phyloP scores from a whole-genome alignment of 2,797 vertebrate species.

The Lutjanus campechanus region DNA sequence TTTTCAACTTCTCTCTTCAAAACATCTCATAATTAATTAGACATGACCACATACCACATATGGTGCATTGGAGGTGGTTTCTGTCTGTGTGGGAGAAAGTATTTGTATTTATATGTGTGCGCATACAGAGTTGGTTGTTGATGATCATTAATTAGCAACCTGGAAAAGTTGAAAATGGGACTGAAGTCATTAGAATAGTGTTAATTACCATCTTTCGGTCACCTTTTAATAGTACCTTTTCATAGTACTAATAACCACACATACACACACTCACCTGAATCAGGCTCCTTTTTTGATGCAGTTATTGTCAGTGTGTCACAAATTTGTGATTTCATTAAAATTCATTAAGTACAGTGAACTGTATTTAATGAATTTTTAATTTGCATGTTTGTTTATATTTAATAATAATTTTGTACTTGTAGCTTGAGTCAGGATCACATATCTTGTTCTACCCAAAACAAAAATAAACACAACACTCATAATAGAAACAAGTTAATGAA shows the following conservation, averaged over 20 bases:
- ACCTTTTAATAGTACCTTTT: too few relatives aligned
- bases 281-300: background rate
- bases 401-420: too few relatives aligned
- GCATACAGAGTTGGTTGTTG: background rate
- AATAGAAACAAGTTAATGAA: too few relatives aligned
- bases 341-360: too few relatives aligned
- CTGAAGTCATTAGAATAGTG: conserved; percentile 11
- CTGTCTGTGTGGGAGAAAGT: background rate
- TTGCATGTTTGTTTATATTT: too few relatives aligned
- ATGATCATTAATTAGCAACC: conserved; percentile 41
- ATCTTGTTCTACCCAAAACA: too few relatives aligned
- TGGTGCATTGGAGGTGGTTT: conserved; percentile 35
- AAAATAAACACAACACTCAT: too few relatives aligned
- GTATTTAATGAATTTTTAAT: too few relatives aligned
- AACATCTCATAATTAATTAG: conserved; percentile 74
- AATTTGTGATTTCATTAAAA: too few relatives aligned
- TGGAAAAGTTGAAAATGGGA: conserved; percentile 11
- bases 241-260: background rate
- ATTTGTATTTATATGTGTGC: conserved; percentile 22
- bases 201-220: conserved; percentile 22
- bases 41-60: conserved; percentile 65
- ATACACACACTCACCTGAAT: background rate
- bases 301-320: background rate
- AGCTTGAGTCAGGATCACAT: too few relatives aligned
- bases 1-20: conserved; percentile 74